Evolutionary conservation across 2,797 vertebrate species (phyloP).

Genomic region (Sebastes iracundus): DNA sequence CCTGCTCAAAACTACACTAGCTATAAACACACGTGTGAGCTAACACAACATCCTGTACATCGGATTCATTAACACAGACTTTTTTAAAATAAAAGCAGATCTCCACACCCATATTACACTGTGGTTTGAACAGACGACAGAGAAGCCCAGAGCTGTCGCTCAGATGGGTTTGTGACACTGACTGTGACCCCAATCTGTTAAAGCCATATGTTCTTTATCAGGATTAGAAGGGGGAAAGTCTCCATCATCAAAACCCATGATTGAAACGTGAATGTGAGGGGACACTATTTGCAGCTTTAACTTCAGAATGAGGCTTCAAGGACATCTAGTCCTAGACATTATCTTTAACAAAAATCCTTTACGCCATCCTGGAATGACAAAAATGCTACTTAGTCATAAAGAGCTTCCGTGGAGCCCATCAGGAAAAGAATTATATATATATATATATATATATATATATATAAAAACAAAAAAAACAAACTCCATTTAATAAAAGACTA

Average conservation of each 20-base stretch:
- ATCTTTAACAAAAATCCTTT: slow-evolving; percentile 35
- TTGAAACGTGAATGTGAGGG: slow-evolving; percentile 25
- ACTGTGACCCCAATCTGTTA: slow-evolving; percentile 57
- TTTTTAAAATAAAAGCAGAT: neutral
- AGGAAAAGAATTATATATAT: neutral
- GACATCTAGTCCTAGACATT: slow-evolving; percentile 21
- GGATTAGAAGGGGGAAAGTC: slow-evolving; percentile 54
- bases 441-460: too few relatives aligned
- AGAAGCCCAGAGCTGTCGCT: neutral
- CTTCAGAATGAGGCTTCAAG: slow-evolving; percentile 44
- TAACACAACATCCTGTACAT: neutral
- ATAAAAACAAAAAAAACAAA: too few relatives aligned
- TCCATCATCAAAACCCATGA: slow-evolving; percentile 14
- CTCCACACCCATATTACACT: neutral
- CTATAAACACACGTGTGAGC: neutral
- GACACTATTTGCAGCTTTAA: slow-evolving; percentile 7
- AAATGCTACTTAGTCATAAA: neutral
- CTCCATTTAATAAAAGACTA: neutral
- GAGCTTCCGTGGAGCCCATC: neutral
- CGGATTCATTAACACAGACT: neutral
- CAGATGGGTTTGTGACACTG: slow-evolving; percentile 42
- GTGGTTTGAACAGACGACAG: neutral
- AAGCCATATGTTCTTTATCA: slow-evolving; percentile 57
- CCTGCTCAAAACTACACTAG: neutral
- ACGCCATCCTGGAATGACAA: neutral